A percentile compares a stretch with the other conserved stretches of the same genome.
Evolutionary conservation across 1,140 invertebrate species (phyloP).

Genomic region (Pseudomyrmex dendroicus): DNA sequence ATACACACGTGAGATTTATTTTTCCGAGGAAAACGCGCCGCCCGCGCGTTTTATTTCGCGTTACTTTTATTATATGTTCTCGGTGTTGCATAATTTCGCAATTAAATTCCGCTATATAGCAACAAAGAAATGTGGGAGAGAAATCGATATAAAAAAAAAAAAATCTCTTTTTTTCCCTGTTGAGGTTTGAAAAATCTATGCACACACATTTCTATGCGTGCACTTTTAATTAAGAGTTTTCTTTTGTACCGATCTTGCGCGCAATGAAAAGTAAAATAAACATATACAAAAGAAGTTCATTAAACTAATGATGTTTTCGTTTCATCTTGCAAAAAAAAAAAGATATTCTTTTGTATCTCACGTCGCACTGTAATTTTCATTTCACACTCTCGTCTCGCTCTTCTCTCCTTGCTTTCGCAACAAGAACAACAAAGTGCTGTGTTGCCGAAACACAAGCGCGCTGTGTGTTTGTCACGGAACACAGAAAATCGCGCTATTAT

Average conservation of each 20-base stretch:
- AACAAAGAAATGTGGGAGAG: neutral
- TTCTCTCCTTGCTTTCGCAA: neutral
- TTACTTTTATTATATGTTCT: neutral
- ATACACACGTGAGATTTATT: slow-evolving; percentile 24
- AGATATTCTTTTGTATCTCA: neutral
- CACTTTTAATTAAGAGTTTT: neutral
- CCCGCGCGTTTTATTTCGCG: neutral
- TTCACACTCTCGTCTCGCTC: neutral
- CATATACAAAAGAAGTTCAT: neutral
- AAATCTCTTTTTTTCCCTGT: neutral
- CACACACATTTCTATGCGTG: neutral
- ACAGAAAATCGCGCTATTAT: slow-evolving; percentile 35
- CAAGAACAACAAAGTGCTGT: neutral
- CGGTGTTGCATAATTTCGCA: neutral
- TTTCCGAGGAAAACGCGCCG: neutral
- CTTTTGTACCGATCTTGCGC: neutral
- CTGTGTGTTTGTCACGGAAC: no score
- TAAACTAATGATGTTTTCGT: slow-evolving; percentile 17
- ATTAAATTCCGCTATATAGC: neutral
- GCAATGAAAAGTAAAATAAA: neutral
- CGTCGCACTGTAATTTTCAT: neutral
- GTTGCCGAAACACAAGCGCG: neutral
- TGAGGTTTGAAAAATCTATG: no score
- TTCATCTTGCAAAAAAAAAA: neutral
- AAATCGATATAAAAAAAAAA: neutral